Percentiles rank a stretch among this genome's conserved stretches.
phyloP scores from a whole-genome alignment of 2,797 vertebrate genomes.

The Sebastes matsubarae region DNA sequence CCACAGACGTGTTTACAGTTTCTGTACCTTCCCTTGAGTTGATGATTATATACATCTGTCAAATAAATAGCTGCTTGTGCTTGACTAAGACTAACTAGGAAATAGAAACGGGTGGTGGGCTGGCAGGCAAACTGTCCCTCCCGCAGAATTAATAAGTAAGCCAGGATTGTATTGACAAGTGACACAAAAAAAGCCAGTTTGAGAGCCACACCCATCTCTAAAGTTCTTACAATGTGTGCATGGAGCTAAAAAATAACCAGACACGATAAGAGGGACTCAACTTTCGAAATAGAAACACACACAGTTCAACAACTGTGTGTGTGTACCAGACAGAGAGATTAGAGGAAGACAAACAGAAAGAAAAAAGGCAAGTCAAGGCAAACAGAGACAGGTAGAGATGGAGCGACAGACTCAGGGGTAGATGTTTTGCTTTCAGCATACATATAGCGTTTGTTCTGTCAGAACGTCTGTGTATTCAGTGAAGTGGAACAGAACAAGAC shows the following conservation, averaged over 20 bases:
- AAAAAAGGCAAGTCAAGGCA: slow-evolving; percentile 13
- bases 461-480: slow-evolving; percentile 39
- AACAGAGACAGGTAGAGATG: slow-evolving; percentile 26
- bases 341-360: slow-evolving; percentile 41
- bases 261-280: slow-evolving; percentile 32
- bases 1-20: not conserved
- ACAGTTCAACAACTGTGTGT: slow-evolving; percentile 30
- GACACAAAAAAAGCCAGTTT: slow-evolving; percentile 5
- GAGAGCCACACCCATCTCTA: slow-evolving; percentile 1
- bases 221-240: slow-evolving; percentile 33
- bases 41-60: slow-evolving; percentile 24
- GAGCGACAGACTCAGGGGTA: slow-evolving; percentile 4
- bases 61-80: slow-evolving; percentile 8
- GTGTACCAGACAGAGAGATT: slow-evolving; percentile 35
- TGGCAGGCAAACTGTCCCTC: not conserved
- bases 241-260: slow-evolving; percentile 46
- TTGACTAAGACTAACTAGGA: not conserved
- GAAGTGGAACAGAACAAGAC: slow-evolving; percentile 55
- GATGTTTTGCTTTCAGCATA: slow-evolving; percentile 30
- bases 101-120: not conserved
- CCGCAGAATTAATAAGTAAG: slow-evolving; percentile 48
- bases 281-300: slow-evolving; percentile 31
- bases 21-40: slow-evolving; percentile 7
- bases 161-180: slow-evolving; percentile 10
- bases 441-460: slow-evolving; percentile 29